Evolutionary conservation across 2,888 invertebrate species (phyloP).

Genomic region (Hybos culiciformis): DNA sequence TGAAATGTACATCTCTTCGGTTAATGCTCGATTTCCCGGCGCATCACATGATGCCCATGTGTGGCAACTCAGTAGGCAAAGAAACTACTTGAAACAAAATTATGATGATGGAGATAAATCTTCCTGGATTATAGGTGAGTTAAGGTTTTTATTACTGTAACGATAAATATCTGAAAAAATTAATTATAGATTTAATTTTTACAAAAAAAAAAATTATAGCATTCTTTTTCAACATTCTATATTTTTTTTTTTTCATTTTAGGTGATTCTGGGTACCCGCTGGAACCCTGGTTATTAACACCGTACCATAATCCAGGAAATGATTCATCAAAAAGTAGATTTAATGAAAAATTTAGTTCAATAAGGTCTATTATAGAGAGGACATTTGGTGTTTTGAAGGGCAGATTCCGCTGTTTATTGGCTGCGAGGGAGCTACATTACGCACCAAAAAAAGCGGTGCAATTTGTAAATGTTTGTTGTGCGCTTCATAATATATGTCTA

Average conservation of each 20-base stretch:
- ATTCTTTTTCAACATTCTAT: background rate
- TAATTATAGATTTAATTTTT: background rate
- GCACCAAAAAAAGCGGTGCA: slow-evolving; percentile 4
- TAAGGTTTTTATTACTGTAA: no score
- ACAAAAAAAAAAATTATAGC: background rate
- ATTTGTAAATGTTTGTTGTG: slow-evolving; percentile 8
- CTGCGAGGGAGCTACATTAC: slow-evolving; percentile 8
- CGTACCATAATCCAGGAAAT: slow-evolving; percentile 3
- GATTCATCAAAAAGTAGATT: slow-evolving; percentile 2
- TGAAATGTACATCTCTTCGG: background rate
- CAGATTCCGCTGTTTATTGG: slow-evolving; percentile 8
- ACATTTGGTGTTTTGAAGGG: slow-evolving; percentile 6
- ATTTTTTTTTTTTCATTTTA: slow-evolving; percentile 4
- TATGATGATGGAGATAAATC: background rate
- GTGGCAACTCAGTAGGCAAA: background rate
- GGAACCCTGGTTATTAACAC: slow-evolving; percentile 10
- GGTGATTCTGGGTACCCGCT: slow-evolving; percentile 11
- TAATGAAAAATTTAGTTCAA: slow-evolving; percentile 5
- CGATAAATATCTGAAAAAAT: no score
- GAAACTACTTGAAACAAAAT: background rate
- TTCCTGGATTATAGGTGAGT: background rate
- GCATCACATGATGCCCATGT: background rate
- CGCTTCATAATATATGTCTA: slow-evolving; percentile 9
- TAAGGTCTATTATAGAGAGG: slow-evolving; percentile 8
- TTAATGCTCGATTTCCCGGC: background rate